phyloP scores from a whole-genome alignment of 1,140 invertebrate species.

The Apis cerana region DNA sequence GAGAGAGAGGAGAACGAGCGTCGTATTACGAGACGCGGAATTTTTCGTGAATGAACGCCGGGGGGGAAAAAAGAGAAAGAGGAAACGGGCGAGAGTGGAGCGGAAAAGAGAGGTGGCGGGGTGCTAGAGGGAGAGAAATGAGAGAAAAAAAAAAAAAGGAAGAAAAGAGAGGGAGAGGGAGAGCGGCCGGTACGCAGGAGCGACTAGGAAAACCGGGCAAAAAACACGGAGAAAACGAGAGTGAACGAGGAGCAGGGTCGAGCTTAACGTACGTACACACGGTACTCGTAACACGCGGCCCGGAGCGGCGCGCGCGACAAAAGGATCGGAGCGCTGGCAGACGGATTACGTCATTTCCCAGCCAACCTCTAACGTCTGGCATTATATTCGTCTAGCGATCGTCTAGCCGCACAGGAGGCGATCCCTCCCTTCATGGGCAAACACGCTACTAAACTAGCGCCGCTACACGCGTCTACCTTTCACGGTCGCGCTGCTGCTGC shows the following conservation, averaged over 20 bases:
- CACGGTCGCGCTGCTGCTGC: background rate
- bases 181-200: conserved; percentile 41
- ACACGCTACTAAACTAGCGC: conserved; percentile 52
- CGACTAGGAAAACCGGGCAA: conserved; percentile 52
- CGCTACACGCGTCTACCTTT: conserved; percentile 16
- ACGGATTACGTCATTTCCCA: conserved; percentile 74
- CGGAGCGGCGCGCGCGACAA: conserved; percentile 63
- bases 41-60: conserved; percentile 52
- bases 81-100: conserved; percentile 15
- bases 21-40: conserved; percentile 49
- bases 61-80: conserved; percentile 27
- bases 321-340: conserved; percentile 65
- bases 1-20: background rate
- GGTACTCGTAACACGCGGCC: conserved; percentile 50
- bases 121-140: background rate
- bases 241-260: conserved; percentile 59
- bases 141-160: background rate
- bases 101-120: background rate
- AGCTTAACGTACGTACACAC: conserved; percentile 48
- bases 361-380: conserved; percentile 74
- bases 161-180: conserved; percentile 3
- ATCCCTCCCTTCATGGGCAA: conserved; percentile 61
- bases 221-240: conserved; percentile 62
- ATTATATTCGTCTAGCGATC: conserved; percentile 78
- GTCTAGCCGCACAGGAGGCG: conserved; percentile 74